Base-by-base conservation (phyloP, 2,113 vertebrate genomes). In the Perca fluviatilis region DNA sequence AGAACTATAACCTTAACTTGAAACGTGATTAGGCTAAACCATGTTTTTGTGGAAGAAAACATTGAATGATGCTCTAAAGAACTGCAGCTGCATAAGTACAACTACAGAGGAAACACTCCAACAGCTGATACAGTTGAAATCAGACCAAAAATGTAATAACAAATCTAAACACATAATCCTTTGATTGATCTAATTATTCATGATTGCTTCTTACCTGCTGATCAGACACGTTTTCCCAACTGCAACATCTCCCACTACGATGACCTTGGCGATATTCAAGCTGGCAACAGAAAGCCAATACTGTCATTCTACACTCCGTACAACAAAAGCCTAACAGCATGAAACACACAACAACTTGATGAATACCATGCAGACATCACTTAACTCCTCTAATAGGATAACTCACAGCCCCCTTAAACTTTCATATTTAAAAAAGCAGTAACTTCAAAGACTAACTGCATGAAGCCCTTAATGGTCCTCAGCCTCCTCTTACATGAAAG, bases 221-320 rank as follows among this genome's bases (percentile, higher is more conserved):
- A 99, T 98, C 80, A 99, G 89, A 88, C 97, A 98, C 0, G 98
- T 99, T 92, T 99, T 98, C 40, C 98, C 98, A 74, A 99, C 98
- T 0, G 97, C 95, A 54, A 99, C 96, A 61, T 99, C 98, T 0
- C 98, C 98, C 58, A 99, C 97, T 33, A 99, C 97, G 12, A 99
- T 99, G 85, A 99, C 97, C 89, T 99, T 99, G 87, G 98, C 98
- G 71, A 99, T 96, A 84, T 98, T 99, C 87, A 97, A 97, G 88
- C 98, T 99, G 93, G 65, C 50, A 89, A 80, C 70, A 93, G 9
- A 76, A 74, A 76, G 53, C 6, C 47, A 19, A 73, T 10, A 65
- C 21, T 14, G 19, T 84, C 30, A 60, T 1, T 50, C 3, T 21
- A 23, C 25, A 57, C 12, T 50, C 53, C 57, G 56, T 1, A 19